These are phyloP conservation scores for Leptarthrus brevirostris DNA, from an alignment of 2,888 invertebrate species.

Conservation along the genomic window DNA sequence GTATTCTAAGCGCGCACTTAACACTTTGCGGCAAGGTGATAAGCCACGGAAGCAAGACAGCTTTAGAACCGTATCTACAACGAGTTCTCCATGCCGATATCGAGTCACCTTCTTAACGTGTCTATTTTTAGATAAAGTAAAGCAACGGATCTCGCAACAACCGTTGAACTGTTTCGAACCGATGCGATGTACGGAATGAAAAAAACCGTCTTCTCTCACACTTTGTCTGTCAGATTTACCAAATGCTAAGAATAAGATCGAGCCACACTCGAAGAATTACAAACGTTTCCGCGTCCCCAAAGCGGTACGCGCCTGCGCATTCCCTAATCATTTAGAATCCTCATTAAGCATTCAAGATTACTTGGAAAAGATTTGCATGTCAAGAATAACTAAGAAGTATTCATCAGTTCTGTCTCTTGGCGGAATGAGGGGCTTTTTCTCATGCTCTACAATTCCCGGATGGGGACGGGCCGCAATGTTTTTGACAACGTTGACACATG, in stretches of 20 bases:
- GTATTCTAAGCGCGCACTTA: constrained; percentile 16
- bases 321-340: background rate
- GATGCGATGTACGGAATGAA: constrained; percentile 3
- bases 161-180: constrained; percentile 41
- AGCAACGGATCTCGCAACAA: constrained; percentile 42
- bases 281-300: constrained; percentile 15
- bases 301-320: constrained; percentile 1
- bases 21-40: constrained; percentile 8
- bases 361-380: constrained; percentile 15
- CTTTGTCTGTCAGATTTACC: background rate
- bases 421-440: background rate
- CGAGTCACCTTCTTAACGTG: constrained; percentile 27
- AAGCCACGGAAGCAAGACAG: constrained; percentile 36
- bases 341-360: constrained; percentile 38
- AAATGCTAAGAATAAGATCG: background rate
- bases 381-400: constrained; percentile 15
- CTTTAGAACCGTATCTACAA: constrained; percentile 13
- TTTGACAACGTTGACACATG: background rate
- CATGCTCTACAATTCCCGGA: background rate
- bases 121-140: constrained; percentile 41
- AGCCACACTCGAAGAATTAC: background rate
- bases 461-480: background rate
- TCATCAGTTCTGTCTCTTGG: background rate
- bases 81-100: constrained; percentile 11
- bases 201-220: constrained; percentile 7